Evolutionary conservation across 2,113 vertebrate species (phyloP), one percentile per base, ranked within the genome.

Genomic region (Pseudopodoces humilis): DNA sequence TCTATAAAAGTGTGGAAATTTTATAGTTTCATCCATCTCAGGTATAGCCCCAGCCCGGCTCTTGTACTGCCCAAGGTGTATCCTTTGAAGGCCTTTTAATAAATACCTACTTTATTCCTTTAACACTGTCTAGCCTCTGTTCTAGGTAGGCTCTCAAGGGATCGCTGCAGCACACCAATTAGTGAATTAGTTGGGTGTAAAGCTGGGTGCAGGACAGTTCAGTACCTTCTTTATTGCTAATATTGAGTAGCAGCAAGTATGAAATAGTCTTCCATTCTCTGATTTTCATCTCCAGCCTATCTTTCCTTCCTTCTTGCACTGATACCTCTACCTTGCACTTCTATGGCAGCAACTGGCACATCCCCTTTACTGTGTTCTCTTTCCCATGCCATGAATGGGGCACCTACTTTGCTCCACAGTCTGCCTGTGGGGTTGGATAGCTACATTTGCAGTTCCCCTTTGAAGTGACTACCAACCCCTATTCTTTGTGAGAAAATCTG

Each of bases 351-450:
- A 72, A 47, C 25, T 46, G 46, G 17, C 6, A 15, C 1, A 1
- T 27, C 8, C 5, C 2, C 13, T 16, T n/a, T 50, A 22, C 43
- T 16, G 3, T 1, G 6, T 24, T 86, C 31, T 76, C 77, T 33
- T 49, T 82, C 62, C 25, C 7, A 3, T 50, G 13, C 50, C 8
- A 30, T 15, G 30, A 70, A 56, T 20, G 46, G 63, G 28, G 31
- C 37, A 37, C 19, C 9, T 39, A 33, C 30, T 56, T 72, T 81
- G 14, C 52, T 41, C 69, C 46, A 64, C 44, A 80, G 31, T 46
- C 49, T 74, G 55, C 55, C 41, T 2, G 1, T 0, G 0, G 35
- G 18, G 21, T 3, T 82, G 75, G 23, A 37, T 24, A 31, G 10
- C 47, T 16, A 4, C 28, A 30, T 63, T 24, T 83, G 13, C 47